phyloP scores from a whole-genome alignment of 2,113 vertebrate genomes.

The Gymnogyps californianus region DNA sequence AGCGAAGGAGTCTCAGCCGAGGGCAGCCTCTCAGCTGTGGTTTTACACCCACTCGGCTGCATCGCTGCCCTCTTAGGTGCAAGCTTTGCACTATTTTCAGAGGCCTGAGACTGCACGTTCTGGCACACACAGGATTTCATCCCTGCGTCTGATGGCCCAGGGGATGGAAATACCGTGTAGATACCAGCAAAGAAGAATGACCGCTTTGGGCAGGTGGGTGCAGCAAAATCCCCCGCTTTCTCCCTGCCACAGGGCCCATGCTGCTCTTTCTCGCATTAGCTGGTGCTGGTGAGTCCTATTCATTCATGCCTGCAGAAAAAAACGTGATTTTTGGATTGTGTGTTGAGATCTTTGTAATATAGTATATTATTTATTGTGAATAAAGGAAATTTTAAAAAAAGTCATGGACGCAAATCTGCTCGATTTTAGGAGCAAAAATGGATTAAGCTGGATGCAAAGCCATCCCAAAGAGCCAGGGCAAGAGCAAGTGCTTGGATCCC shows the following conservation, averaged over 20 bases:
- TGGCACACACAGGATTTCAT: background rate
- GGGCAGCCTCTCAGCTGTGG: background rate
- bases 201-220: background rate
- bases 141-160: background rate
- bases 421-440: background rate
- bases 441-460: background rate
- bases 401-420: background rate
- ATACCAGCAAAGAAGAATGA: background rate
- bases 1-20: background rate
- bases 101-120: rapidly evolving
- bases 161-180: background rate
- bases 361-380: conserved; percentile 63
- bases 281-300: background rate
- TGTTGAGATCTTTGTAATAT: conserved; percentile 32
- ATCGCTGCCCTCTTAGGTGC: background rate
- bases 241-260: background rate
- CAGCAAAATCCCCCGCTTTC: background rate
- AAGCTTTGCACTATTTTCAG: background rate
- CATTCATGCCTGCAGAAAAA: background rate
- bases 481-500: background rate
- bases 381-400: background rate
- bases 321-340: background rate
- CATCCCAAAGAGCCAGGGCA: background rate
- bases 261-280: conserved; percentile 3
- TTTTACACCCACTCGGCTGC: background rate